Evolutionary conservation across 2,797 vertebrate species (phyloP).

Genomic region (Hephaestus fuliginosus): DNA sequence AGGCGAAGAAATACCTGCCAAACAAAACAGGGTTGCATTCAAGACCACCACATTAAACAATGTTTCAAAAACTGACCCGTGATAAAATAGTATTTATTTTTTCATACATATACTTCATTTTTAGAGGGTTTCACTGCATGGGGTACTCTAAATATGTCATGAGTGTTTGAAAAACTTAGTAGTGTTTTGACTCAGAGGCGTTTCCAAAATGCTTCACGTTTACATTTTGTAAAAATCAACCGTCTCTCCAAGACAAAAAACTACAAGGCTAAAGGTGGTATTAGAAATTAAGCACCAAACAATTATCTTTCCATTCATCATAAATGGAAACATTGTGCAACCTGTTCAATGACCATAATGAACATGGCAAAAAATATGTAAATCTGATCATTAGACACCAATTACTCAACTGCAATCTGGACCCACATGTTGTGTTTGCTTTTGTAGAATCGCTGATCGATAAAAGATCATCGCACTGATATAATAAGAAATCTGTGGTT

Average conservation of each 20-base stretch:
- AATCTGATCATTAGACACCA: slow-evolving; percentile 76
- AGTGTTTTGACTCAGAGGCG: slow-evolving; percentile 73
- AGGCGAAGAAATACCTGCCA: slow-evolving; percentile 45
- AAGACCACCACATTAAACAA: slow-evolving; percentile 77
- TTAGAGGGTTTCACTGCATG: slow-evolving; percentile 78
- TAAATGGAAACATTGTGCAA: slow-evolving; percentile 86
- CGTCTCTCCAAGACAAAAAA: slow-evolving; percentile 77
- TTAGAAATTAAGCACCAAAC: slow-evolving; percentile 86
- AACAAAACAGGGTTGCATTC: slow-evolving; percentile 72
- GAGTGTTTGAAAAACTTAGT: slow-evolving; percentile 69
- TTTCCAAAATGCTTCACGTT: slow-evolving; percentile 73
- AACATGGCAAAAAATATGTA: slow-evolving; percentile 80
- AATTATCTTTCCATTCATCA: slow-evolving; percentile 78
- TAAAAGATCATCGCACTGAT: slow-evolving; percentile 59
- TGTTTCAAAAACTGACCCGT: slow-evolving; percentile 77
- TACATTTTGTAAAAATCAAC: slow-evolving; percentile 80
- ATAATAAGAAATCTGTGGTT: slow-evolving; percentile 73
- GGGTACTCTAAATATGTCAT: slow-evolving; percentile 75
- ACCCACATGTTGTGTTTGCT: slow-evolving; percentile 64
- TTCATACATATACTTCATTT: slow-evolving; percentile 77
- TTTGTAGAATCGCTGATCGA: slow-evolving; percentile 54
- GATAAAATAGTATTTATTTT: slow-evolving; percentile 84
- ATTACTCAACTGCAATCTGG: slow-evolving; percentile 73
- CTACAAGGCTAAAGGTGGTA: slow-evolving; percentile 85
- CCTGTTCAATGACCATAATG: slow-evolving; percentile 82